phyloP scores from a whole-genome alignment of 2,888 invertebrate genomes.

The Sinohyriopsis cumingii region DNA sequence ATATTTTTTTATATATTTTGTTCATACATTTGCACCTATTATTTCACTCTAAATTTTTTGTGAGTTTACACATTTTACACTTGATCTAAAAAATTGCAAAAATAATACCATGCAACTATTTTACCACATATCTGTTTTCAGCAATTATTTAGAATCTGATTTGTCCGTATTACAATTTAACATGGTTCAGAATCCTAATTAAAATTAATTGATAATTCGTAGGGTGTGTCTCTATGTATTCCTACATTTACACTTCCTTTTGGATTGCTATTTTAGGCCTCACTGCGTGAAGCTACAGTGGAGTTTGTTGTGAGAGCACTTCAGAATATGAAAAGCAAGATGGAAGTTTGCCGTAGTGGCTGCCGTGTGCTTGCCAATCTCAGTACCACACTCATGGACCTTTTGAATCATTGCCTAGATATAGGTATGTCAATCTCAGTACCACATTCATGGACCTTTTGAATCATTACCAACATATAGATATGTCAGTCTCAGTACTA shows the following conservation, averaged over 20 bases:
- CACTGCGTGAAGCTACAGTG: constrained; percentile 56
- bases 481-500: constrained; percentile 50
- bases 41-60: no score
- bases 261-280: constrained; percentile 44
- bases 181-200: background rate
- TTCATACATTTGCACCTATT: no score
- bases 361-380: constrained; percentile 57
- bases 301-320: constrained; percentile 53
- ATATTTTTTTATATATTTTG: no score
- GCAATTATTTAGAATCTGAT: no score
- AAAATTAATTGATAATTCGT: background rate
- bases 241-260: background rate
- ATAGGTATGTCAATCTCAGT: constrained; percentile 26
- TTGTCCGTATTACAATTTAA: background rate
- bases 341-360: constrained; percentile 50
- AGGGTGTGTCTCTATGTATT: no score
- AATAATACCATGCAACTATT: no score
- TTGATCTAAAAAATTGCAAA: no score
- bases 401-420: constrained; percentile 38
- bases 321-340: constrained; percentile 37
- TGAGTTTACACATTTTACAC: no score
- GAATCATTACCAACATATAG: no score
- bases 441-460: no score
- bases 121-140: no score
- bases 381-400: constrained; percentile 39